Conservation (phyloP, 92 coral and sea anemone species). For the Chrysogorgia sp. region DNA sequence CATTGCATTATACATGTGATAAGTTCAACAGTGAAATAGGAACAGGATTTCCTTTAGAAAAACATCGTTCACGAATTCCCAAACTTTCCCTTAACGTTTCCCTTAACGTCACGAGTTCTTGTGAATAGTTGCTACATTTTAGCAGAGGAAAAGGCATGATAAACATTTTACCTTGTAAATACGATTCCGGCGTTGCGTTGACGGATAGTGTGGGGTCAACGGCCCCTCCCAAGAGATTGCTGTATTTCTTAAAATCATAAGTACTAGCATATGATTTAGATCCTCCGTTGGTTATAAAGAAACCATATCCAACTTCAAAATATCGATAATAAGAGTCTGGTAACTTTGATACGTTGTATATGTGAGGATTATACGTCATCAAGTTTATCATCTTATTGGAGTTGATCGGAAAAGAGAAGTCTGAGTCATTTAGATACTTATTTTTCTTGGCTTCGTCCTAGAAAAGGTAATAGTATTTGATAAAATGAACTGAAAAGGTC, state of each 20-base stretch:
- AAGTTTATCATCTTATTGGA: conserved; percentile 67
- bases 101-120: too few relatives aligned
- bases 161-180: conserved; percentile 3
- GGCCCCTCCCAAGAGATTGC: conserved; percentile 72
- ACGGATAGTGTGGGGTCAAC: conserved; percentile 64
- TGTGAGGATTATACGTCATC: conserved; percentile 65
- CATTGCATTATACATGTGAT: too few relatives aligned
- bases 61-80: too few relatives aligned
- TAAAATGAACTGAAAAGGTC: too few relatives aligned
- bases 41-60: too few relatives aligned
- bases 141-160: too few relatives aligned
- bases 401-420: conserved; percentile 70
- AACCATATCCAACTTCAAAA: conserved; percentile 81
- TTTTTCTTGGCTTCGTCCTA: conserved; percentile 72
- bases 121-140: too few relatives aligned
- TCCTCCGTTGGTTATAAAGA: conserved; percentile 74
- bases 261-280: conserved; percentile 44
- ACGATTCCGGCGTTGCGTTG: conserved; percentile 38
- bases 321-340: conserved; percentile 82
- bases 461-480: too few relatives aligned
- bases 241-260: conserved; percentile 60
- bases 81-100: too few relatives aligned
- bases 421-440: conserved; percentile 74
- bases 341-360: conserved; percentile 69
- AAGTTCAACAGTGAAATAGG: too few relatives aligned